Evolutionary conservation across 2,797 vertebrate species (phyloP), one percentile per base, ranked within the genome.

Genomic region (Holocentrus rufus): DNA sequence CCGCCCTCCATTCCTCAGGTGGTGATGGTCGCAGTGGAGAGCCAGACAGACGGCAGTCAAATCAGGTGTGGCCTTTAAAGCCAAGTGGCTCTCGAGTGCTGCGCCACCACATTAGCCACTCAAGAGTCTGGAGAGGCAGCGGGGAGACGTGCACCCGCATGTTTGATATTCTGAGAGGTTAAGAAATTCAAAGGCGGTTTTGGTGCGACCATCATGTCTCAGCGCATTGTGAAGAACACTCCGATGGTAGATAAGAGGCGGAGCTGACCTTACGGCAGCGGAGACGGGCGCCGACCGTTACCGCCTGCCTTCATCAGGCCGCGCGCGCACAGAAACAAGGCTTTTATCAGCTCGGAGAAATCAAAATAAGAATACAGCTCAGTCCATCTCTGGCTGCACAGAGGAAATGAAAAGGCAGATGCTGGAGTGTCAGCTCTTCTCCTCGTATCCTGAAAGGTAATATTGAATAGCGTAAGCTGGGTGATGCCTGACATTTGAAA

Each of bases 21-120:
- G 76, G 60, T 82, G 90, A 93, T 89, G 89, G 90, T 92, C 90
- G 90, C 80, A 69, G 72, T 62, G 69, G 81, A 82, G 83, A 52
- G 77, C 74, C 79, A 65, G 39, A 83, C 84, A 88, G 85, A 87
- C 75, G 77, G 87, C 83, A 58, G 86, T 91, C 89, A 83, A 83
- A 90, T 87, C 87, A 89, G 87, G 77, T 86, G 69, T 85, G 85
- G 87, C 88, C 86, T 92, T 93, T 88, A 76, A 85, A 86, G 86
- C 89, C 86, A 91, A 91, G 88, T 82, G 82, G 79, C 75, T 85
- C 90, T 86, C 34, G 31, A 44, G 58, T 22, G 42, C 85, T 53
- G 77, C 46, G 47, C 71, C 74, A 42, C 64, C 74, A 66, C 81
- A 70, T 77, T 63, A 79, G 81, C 76, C 75, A 73, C 83, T 81